Evolutionary conservation across 2,797 vertebrate genomes (phyloP), one percentile per base, ranked within the genome.

Genomic region (Onychomys leucogaster): DNA sequence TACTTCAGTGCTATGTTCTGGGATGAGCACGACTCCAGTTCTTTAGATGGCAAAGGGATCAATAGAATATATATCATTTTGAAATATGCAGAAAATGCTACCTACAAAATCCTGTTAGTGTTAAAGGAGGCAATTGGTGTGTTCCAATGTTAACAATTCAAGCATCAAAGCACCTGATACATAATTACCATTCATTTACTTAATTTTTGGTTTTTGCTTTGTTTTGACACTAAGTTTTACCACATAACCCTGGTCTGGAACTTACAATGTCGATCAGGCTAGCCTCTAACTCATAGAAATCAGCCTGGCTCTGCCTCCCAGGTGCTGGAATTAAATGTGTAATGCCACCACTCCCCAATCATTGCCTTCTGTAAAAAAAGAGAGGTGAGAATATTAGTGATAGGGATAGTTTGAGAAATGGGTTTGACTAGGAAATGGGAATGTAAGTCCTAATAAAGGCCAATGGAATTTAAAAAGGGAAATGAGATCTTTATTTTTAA

Each of bases 331-430:
- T 52, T 46, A 69, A 84, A 49, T 69, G 59, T n/a, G 4, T 69
- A 69, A 69, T 67, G 32, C 4, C 32, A 52, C 13, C 4, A 52
- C 34, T 69, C 6, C 21, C 49, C 69, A 32, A n/a, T 91, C 34
- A 61, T 78, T 93, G 57, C 14, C 91, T 94, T 95, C 67, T 87
- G 7, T 89, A 82, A 41, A 67, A 67, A 93, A 84, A 82, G 11
- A 82, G 49, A 90, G 55, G 41, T 63, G n/a, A 86, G 16, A 6
- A 69, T 69, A 69, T 4, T 69, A n/a, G 67, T n/a, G 6, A 69
- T n/a, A 69, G 80, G 41, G 78, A 43, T 84, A 95, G 67, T 77
- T 96, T 96, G 89, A 96, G 75, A 92, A 89, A 93, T 12, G 81
- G 10, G 80, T 96, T 94, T 96, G 5, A 32, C 10, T 78, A 69